Base-by-base conservation (phyloP, 2,113 vertebrate species). In the Raja brachyura region DNA sequence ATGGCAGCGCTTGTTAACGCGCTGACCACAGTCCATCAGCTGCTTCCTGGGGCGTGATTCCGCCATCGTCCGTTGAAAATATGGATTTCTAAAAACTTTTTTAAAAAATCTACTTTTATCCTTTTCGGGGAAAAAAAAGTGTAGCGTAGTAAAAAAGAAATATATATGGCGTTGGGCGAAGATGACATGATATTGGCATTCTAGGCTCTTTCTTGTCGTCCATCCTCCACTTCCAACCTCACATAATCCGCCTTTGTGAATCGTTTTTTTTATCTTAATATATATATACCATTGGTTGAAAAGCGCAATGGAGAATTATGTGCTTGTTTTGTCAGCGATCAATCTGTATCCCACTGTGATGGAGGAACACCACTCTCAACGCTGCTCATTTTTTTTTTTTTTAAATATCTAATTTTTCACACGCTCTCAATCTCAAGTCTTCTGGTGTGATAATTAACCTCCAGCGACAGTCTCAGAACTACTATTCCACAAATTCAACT, bases 201-300 rank as follows among this genome's bases (percentile, higher is more conserved):
- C 68, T 20, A 33, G 39, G 68, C 33, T 28, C 33, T 48, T 74
- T 92, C 68, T 73, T 73, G 90, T 73, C 54, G 33, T 20, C 70
- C 86, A 90, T 10, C 61, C 86, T 63, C 86, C 63, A 59, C 54
- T 68, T 68, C 90, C 68, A 14, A 48, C 90, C 39, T 2, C 20
- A 73, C 33, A 54, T 92, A 92, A 92, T 92, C 90, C 90, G 70
- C 28, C 90, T 92, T 92, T 92, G 90, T 92, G 66, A 73, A 92
- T 73, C 56, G 16, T 73, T 92, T 25, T 92, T 73, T 68, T 22
- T 28, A 31, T 48, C 39, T 48, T 48, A 48, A 48, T 48, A 79
- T 25, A 48, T 16, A 88, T 88, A 88, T 63, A 88, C 83, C 83
- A 88, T 88, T n/a, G 39, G 48, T 68, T 92, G 90, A 92, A 92